Percentiles rank a stretch among this genome's conserved stretches.
Conservation (phyloP, 2,797 vertebrate species). For the Sebastes aleutianus region DNA sequence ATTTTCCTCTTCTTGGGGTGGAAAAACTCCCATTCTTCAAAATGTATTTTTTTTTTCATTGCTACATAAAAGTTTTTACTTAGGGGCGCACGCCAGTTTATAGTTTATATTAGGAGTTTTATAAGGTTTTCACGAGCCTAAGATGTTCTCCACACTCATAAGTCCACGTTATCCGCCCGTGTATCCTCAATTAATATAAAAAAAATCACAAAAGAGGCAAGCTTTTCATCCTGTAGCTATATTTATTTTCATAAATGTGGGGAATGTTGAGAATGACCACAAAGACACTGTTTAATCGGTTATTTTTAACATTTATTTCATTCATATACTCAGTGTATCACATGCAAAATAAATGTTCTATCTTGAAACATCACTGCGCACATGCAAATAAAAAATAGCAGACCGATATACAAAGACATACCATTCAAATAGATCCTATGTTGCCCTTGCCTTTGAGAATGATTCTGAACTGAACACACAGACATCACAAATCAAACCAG, state of each 20-base stretch:
- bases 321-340: background rate
- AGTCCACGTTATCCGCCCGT: background rate
- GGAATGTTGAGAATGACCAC: background rate
- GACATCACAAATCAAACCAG: background rate
- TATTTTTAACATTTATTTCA: slow-evolving; percentile 36
- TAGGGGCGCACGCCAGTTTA: background rate
- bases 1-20: background rate
- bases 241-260: background rate
- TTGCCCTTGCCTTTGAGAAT: slow-evolving; percentile 66
- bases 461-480: slow-evolving; percentile 47
- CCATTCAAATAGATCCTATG: background rate
- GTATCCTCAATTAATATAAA: background rate
- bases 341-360: background rate
- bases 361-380: background rate
- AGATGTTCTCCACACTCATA: background rate
- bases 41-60: background rate
- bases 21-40: background rate
- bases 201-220: background rate
- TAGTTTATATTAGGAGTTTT: background rate
- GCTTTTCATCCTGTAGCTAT: background rate
- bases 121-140: background rate
- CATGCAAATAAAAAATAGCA: background rate
- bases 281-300: background rate
- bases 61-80: background rate
- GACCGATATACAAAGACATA: background rate